Evolutionary conservation across 2,797 vertebrate genomes (phyloP), one percentile per base, ranked within the genome.

Genomic region (Melanotaenia maccullochi): DNA sequence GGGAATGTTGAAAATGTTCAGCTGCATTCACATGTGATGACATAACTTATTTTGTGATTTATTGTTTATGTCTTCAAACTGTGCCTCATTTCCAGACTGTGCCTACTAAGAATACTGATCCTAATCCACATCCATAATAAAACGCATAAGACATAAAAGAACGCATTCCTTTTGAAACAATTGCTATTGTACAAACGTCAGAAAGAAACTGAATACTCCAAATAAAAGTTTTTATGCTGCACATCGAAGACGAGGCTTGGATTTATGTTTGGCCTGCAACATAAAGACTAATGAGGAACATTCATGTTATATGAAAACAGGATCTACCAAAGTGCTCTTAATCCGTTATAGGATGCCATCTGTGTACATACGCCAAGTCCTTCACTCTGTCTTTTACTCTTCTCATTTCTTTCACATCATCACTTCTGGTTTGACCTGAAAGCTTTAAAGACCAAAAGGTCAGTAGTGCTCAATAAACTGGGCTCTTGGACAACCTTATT

Each of bases 211-310:
- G 59, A 60, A 63, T 79, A 71, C 73, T 77, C 49, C 25, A 65
- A 82, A 84, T 71, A 68, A 65, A 81, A 56, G 9, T 72, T 82
- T 58, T 77, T 38, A 63, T 67, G 68, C 63, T 38, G 60, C 35
- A 36, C 76, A 73, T 86, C 74, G 89, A 88, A 84, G 79, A 85
- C 76, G 82, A 79, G 68, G 60, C 12, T 3, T 30, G 58, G 77
- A 87, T 87, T 87, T 83, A 88, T 84, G 73, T 74, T 75, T 61
- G 56, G 65, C 79, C 32, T 71, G 75, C 87, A 85, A 76, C 77
- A 91, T 82, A 67, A 67, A 44, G 4, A 66, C 42, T 89, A 90
- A 93, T 85, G 76, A 89, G 49, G 61, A 92, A 89, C 88, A 92
- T 74, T 65, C 84, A 58, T 74, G 69, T 76, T 71, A 49, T 22